Base-by-base conservation (phyloP, 2,888 invertebrate species). In the Orthosia gothica region DNA sequence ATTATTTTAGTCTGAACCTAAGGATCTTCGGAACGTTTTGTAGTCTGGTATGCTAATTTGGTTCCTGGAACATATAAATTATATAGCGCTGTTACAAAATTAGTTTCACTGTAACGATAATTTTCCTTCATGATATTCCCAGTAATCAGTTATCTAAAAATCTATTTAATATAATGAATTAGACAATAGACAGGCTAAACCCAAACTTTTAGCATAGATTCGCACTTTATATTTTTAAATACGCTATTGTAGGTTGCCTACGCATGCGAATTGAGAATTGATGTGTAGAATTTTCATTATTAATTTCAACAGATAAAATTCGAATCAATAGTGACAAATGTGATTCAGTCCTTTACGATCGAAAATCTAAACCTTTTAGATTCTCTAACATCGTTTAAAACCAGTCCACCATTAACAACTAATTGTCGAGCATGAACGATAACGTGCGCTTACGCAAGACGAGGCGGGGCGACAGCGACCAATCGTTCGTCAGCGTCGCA, bases 381-480 rank as follows among this genome's bases (percentile, higher is more conserved):
- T 9, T 15, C 23, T 32, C 18, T 55, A 54, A 61, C 45, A 62
- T 54, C 58, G 49, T 64, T 77, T 71, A 69, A 72, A 69, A 82
- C 76, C 70, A 80, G 80, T 80, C 69, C 55, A 26, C 70, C 59
- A 82, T 82, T 79, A 82, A 75, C 74, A 83, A 83, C 85, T 86
- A 86, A 86, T 86, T 86, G 85, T 85, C 70, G 80, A 79, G 84
- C 75, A 83, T 83, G 80, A 76, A 77, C 78, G 72, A 79, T 77
- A 82, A 73, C 80, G 58, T 74, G 76, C 76, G 82, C 84, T 91
- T 88, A 90, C 92, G 91, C 90, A 91, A 93, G 82, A 73, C 87
- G 84, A 93, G 95, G 95, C 95, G 95, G 92, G 94, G 94, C 95
- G 89, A 84, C 81, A 82, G 78, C 94, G 90, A 88, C 95, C 95